phyloP scores from a whole-genome alignment of 2,797 vertebrate species.

The Arrhamphus sclerolepis region DNA sequence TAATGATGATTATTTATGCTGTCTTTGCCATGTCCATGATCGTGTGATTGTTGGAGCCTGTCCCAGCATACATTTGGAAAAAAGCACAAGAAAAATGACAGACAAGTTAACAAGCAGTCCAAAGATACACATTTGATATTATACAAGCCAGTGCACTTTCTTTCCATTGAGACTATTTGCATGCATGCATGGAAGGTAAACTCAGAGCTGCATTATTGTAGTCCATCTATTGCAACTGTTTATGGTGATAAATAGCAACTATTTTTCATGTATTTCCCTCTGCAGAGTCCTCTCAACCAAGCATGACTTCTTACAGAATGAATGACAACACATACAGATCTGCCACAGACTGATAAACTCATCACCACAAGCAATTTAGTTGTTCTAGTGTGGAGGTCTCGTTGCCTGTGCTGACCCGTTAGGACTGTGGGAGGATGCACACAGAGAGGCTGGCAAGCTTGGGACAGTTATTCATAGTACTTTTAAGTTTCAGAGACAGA shows the following conservation, averaged over 20 bases:
- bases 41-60: too few species aligned
- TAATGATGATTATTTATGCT: background rate
- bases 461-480: too few species aligned
- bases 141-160: slow-evolving; percentile 7
- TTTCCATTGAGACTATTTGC: slow-evolving; percentile 1
- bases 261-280: background rate
- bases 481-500: too few species aligned
- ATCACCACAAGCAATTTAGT: slow-evolving; percentile 6
- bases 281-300: background rate
- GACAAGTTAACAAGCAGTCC: too few species aligned
- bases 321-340: slow-evolving; percentile 17
- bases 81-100: too few species aligned
- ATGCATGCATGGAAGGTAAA: slow-evolving; percentile 9
- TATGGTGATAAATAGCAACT: background rate
- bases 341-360: slow-evolving; percentile 4
- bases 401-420: slow-evolving; percentile 14
- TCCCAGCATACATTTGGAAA: too few species aligned
- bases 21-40: too few species aligned
- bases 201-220: background rate
- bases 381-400: too few species aligned
- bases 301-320: slow-evolving; percentile 10
- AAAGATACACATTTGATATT: slow-evolving; percentile 16
- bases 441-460: background rate
- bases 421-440: slow-evolving; percentile 2
- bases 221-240: slow-evolving; percentile 23